Evolutionary conservation across 2,888 invertebrate genomes (phyloP).

Genomic region (Dascillus cervinus): DNA sequence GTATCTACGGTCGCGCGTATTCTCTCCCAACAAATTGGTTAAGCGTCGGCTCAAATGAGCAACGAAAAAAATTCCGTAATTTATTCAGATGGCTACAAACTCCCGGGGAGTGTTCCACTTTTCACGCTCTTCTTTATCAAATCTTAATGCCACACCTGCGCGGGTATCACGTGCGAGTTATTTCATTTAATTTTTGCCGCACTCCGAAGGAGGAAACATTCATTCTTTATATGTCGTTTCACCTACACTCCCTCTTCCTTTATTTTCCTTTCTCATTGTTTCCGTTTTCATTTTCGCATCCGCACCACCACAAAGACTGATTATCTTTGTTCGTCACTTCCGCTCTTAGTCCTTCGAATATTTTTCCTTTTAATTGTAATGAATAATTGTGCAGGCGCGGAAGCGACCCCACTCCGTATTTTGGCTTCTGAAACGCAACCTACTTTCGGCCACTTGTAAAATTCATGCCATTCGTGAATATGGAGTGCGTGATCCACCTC

Average conservation of each 20-base stretch:
- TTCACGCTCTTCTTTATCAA: no score
- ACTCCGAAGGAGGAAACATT: slow-evolving; percentile 7
- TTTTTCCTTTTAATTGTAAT: no score
- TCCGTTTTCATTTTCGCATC: slow-evolving; percentile 20
- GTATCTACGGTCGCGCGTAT: no score
- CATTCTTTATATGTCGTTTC: slow-evolving; percentile 5
- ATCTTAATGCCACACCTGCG: no score
- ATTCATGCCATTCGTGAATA: slow-evolving; percentile 10
- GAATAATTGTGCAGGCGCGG: no score
- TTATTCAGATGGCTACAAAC: no score
- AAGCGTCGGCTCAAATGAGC: no score
- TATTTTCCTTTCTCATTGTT: slow-evolving; percentile 15
- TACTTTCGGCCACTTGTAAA: neutral
- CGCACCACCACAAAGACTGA: slow-evolving; percentile 20
- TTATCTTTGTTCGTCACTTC: slow-evolving; percentile 9
- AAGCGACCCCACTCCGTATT: no score
- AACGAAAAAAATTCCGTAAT: no score
- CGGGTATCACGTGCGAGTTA: neutral
- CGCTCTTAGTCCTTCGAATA: slow-evolving; percentile 1
- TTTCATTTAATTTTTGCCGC: neutral
- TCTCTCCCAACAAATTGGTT: no score
- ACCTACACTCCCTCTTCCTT: slow-evolving; percentile 12
- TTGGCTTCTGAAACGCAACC: neutral
- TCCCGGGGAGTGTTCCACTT: no score
- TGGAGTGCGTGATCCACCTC: slow-evolving; percentile 23